phyloP scores from a whole-genome alignment of 2,888 invertebrate species.

The Folsomia candida region DNA sequence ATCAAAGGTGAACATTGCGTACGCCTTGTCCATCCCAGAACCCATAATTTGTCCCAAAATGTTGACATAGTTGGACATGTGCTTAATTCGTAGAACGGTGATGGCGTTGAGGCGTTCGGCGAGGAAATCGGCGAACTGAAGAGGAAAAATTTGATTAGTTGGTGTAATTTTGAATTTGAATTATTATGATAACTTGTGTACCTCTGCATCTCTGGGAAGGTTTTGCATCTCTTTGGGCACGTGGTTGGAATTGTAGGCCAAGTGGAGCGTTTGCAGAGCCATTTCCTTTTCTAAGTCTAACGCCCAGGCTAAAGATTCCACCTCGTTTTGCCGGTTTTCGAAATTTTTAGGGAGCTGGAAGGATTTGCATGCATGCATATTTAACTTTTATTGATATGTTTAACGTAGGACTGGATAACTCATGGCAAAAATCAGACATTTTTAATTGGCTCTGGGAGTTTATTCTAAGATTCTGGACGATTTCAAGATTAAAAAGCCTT shows the following conservation, averaged over 20 bases:
- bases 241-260: slow-evolving; percentile 28
- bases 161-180: not conserved
- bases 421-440: no score
- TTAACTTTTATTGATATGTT: not conserved
- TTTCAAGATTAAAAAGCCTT: no score
- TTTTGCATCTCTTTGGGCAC: slow-evolving; percentile 25
- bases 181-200: slow-evolving; percentile 1
- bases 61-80: slow-evolving; percentile 43
- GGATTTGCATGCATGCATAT: not conserved
- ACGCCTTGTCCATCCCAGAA: slow-evolving; percentile 13
- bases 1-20: slow-evolving; percentile 45
- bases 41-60: slow-evolving; percentile 23
- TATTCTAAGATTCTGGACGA: no score
- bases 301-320: slow-evolving; percentile 34
- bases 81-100: slow-evolving; percentile 39
- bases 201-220: slow-evolving; percentile 37
- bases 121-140: slow-evolving; percentile 47
- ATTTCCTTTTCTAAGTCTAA: slow-evolving; percentile 37
- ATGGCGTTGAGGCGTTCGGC: slow-evolving; percentile 38
- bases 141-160: not conserved
- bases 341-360: not conserved
- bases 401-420: no score
- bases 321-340: slow-evolving; percentile 23
- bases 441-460: no score
- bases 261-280: slow-evolving; percentile 21